Percentiles rank a stretch among this genome's conserved stretches.
Evolutionary conservation across 2,888 invertebrate genomes (phyloP).

Genomic region (Machimus rusticus): DNA sequence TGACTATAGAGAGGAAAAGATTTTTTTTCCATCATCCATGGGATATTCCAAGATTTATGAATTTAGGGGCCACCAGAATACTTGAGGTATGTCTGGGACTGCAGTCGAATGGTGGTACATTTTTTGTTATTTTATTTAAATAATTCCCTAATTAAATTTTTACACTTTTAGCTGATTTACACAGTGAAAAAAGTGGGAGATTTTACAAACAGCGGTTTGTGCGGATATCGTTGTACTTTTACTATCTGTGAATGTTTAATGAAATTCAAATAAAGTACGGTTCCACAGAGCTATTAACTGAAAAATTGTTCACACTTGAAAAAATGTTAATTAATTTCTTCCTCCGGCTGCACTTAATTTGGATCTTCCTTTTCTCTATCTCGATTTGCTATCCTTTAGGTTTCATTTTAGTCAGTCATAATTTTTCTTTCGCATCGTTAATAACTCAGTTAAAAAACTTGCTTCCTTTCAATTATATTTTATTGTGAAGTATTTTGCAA

Average conservation of each 20-base stretch:
- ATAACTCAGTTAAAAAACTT: no score
- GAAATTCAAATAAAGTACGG: not conserved
- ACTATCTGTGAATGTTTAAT: not conserved
- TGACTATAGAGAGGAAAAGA: not conserved
- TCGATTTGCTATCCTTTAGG: no score
- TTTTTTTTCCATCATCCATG: not conserved
- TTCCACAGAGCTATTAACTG: not conserved
- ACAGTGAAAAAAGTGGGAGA: not conserved
- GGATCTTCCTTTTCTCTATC: not conserved
- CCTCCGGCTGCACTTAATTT: not conserved
- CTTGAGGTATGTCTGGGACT: not conserved
- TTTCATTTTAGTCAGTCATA: no score
- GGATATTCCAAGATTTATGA: slow-evolving; percentile 11
- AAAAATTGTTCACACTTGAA: not conserved
- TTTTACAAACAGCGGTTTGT: not conserved
- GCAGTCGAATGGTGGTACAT: not conserved
- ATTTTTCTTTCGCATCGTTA: no score
- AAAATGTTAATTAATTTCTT: not conserved
- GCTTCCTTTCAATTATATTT: no score
- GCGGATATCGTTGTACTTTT: not conserved
- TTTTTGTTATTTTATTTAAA: not conserved
- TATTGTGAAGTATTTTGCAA: no score
- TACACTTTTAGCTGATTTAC: not conserved
- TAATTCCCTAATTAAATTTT: not conserved
- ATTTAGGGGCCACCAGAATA: not conserved